Conservation (phyloP, 2,888 invertebrate genomes). For the Troides aeacus region DNA sequence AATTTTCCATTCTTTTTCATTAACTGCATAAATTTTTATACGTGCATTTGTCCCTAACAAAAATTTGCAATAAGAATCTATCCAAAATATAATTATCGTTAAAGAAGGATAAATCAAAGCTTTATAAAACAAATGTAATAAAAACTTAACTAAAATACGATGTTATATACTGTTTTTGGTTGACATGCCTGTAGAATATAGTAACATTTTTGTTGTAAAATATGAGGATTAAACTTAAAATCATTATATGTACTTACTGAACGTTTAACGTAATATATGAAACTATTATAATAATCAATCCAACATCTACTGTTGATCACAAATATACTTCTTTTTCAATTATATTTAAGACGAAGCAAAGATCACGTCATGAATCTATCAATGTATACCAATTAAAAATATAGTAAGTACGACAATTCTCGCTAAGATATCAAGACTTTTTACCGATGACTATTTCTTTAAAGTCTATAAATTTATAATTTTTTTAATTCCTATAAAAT, state of each 20-base stretch:
- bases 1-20: background rate
- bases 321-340: constrained; percentile 32
- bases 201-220: background rate
- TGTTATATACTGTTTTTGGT: constrained; percentile 17
- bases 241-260: constrained; percentile 16
- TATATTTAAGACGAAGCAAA: constrained; percentile 26
- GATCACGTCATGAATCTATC: constrained; percentile 36
- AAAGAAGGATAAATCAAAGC: background rate
- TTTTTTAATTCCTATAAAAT: background rate
- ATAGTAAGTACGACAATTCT: background rate
- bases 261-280: background rate
- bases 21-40: background rate
- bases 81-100: background rate
- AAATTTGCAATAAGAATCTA: background rate
- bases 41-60: background rate
- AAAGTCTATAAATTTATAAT: background rate
- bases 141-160: background rate
- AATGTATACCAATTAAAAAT: constrained; percentile 11
- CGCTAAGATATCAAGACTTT: constrained; percentile 5
- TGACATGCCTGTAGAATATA: constrained; percentile 10
- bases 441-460: background rate
- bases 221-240: constrained; percentile 1
- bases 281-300: constrained; percentile 39
- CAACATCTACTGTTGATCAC: constrained; percentile 47
- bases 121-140: background rate